Evolutionary conservation across 35 echinoderm and acorn worm species (phyloP).

Genomic region (Anneissia japonica): DNA sequence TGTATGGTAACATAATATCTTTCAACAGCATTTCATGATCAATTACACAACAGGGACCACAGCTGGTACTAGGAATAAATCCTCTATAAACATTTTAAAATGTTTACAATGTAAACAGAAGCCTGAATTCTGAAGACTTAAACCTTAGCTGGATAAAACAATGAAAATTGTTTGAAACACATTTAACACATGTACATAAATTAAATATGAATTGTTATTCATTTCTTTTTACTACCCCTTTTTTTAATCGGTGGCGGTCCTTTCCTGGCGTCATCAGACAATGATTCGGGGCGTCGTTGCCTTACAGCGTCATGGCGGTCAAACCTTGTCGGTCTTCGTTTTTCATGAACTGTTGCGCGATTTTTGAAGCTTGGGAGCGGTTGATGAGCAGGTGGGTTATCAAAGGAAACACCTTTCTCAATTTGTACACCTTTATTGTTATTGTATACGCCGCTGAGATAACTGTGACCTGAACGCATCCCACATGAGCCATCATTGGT

Average conservation of each 20-base stretch:
- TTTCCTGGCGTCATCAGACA: not conserved
- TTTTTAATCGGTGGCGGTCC: not conserved
- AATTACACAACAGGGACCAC: too few species aligned
- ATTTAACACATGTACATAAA: too few species aligned
- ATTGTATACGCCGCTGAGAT: slow-evolving; percentile 43
- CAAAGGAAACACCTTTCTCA: slow-evolving; percentile 51
- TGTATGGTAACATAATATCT: too few species aligned
- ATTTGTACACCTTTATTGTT: slow-evolving; percentile 18
- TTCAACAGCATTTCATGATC: too few species aligned
- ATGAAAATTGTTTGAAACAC: too few species aligned
- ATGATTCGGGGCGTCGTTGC: not conserved
- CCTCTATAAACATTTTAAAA: too few species aligned
- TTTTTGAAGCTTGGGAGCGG: slow-evolving; percentile 72
- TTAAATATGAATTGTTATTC: too few species aligned
- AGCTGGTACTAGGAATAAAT: too few species aligned
- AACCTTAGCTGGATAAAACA: too few species aligned
- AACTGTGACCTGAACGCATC: slow-evolving; percentile 40
- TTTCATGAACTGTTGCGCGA: slow-evolving; percentile 58
- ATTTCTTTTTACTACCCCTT: not conserved
- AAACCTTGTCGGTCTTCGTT: slow-evolving; percentile 57
- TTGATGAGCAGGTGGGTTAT: slow-evolving; percentile 37
- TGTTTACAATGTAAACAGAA: too few species aligned
- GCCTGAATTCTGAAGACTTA: too few species aligned
- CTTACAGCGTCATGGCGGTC: not conserved
- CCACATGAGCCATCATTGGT: slow-evolving; percentile 87